Base-by-base conservation (phyloP, 2,888 invertebrate species). In the Amblyteles armatorius region DNA sequence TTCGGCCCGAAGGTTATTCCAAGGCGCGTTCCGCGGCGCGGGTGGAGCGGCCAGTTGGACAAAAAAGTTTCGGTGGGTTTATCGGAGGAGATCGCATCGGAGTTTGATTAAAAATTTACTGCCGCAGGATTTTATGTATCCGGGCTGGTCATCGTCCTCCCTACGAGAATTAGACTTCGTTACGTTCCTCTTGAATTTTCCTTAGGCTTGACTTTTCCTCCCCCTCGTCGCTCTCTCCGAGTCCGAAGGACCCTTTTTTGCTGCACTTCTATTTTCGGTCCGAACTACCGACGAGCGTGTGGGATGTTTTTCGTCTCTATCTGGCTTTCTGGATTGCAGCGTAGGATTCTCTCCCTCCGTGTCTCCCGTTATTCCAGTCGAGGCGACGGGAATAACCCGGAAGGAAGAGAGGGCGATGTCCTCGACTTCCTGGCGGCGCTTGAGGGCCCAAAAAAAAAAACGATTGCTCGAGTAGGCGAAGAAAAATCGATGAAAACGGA, bases 321-420 rank as follows among this genome's bases (percentile, higher is more conserved):
- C 63, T 3, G 11, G 57, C 26, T 26, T 57, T 57, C 26, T 57
- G 57, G 22, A 57, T 4, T 57, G 26, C 26, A 22, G 26, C 22
- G 22, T 26, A 57, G 26, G 57, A 11, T 67, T 63, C 29, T 48
- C 36, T 77, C 57, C 36, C n/a, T 72, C 68, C n/a, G 50, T 77
- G 19, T 16, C 26, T 55, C 71, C 71, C 67, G 72, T 40, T 57
- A 69, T 72, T 65, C 36, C 77, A 71, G 57, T 52, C 71, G 69
- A 65, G 73, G 26, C 72, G 78, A 84, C 81, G 55, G 78, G 81
- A 81, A 84, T 81, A 81, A 84, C 78, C 80, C 80, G 84, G 81
- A 84, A 81, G 81, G 48, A 78, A 73, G 55, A 77, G 68, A 84
- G 80, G 80, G 77, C 84, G 68, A 81, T 57, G 78, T 81, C 78